Evolutionary conservation across 2,113 vertebrate genomes (phyloP).

Genomic region (Gorsachius goisagi): DNA sequence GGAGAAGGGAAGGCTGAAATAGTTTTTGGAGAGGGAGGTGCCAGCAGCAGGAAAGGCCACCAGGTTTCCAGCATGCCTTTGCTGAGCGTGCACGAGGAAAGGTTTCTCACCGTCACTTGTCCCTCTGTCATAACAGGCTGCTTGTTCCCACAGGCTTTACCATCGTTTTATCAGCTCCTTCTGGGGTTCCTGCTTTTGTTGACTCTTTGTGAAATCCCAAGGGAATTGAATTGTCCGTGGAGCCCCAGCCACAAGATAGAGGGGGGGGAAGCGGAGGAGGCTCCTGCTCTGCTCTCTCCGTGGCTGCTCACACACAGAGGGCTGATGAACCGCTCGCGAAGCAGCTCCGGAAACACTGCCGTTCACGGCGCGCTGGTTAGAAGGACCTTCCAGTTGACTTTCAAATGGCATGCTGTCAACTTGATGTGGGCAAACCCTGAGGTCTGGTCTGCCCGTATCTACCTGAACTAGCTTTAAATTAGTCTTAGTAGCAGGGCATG

Average conservation of each 20-base stretch:
- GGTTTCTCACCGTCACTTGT: slow-evolving; percentile 26
- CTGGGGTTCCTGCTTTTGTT: not conserved
- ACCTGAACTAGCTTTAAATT: not conserved
- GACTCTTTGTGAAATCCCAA: not conserved
- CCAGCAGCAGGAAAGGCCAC: not conserved
- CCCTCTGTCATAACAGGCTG: not conserved
- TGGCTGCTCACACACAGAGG: not conserved
- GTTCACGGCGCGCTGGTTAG: rapidly evolving
- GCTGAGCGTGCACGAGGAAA: not conserved
- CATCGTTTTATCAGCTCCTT: slow-evolving; percentile 11
- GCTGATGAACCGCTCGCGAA: rapidly evolving
- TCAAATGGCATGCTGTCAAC: not conserved
- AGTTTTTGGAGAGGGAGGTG: not conserved
- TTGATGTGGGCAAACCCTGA: not conserved
- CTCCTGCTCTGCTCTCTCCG: not conserved
- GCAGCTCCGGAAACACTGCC: rapidly evolving
- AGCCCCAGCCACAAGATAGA: not conserved
- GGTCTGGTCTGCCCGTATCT: not conserved
- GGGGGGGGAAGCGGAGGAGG: not conserved
- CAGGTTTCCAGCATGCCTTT: not conserved
- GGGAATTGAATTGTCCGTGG: not conserved
- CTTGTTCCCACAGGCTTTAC: slow-evolving; percentile 12
- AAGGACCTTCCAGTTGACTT: not conserved
- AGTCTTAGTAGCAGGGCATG: not conserved
- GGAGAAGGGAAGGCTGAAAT: not conserved